Evolutionary conservation across 2,797 vertebrate species (phyloP).

Genomic region (Vireo griseus): DNA sequence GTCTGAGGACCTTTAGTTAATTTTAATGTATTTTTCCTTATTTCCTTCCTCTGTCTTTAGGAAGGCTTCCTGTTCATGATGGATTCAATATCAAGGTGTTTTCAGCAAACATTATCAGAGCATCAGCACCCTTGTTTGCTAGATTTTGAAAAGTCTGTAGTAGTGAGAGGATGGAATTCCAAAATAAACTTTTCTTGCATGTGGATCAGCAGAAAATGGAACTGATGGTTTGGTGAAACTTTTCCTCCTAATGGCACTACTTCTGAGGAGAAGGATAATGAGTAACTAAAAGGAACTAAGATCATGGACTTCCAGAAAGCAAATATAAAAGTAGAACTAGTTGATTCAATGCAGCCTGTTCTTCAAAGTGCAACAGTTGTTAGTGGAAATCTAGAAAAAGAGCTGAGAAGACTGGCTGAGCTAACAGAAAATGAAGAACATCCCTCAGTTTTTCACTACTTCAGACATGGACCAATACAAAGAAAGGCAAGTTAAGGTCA

Average conservation of each 20-base stretch:
- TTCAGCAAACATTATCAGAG: not conserved
- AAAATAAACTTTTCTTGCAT: not conserved
- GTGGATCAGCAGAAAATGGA: conserved; percentile 63
- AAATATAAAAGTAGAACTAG: conserved; percentile 7
- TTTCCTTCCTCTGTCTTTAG: not conserved
- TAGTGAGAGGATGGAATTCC: conserved; percentile 44
- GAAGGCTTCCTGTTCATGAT: conserved; percentile 21
- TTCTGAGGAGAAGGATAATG: not conserved
- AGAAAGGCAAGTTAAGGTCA: conserved; percentile 73
- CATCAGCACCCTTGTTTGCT: conserved; percentile 56
- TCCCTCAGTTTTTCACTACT: conserved; percentile 67
- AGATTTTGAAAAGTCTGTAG: conserved; percentile 67
- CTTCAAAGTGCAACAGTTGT: conserved; percentile 4
- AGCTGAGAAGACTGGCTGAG: conserved; percentile 62
- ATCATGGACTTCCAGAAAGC: not conserved
- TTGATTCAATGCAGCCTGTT: conserved; percentile 8
- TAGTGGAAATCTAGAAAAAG: conserved; percentile 51
- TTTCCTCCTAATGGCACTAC: not conserved
- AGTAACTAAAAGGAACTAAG: not conserved
- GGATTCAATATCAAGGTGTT: conserved; percentile 39
- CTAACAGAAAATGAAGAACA: conserved; percentile 57
- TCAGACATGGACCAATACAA: conserved; percentile 71
- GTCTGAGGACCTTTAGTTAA: not conserved
- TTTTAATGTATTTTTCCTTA: not conserved
- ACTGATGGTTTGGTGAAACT: conserved; percentile 59